Percentiles rank a stretch among this genome's conserved stretches.
phyloP scores from a whole-genome alignment of 1,140 invertebrate genomes.

The Drosophila bipectinata region DNA sequence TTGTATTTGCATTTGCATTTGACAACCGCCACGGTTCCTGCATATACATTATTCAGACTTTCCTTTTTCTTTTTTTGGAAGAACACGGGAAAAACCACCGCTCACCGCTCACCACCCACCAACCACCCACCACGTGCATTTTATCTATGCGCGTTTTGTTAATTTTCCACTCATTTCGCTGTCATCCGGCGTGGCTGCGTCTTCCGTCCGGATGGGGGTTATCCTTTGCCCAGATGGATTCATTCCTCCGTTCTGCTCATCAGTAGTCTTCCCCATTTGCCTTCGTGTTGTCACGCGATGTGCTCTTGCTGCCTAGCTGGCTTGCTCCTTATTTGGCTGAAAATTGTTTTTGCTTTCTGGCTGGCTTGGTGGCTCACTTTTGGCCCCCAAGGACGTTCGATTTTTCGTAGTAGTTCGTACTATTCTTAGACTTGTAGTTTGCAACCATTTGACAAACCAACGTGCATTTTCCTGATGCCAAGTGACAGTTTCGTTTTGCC shows the following conservation, averaged over 20 bases:
- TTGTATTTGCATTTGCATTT: slow-evolving; percentile 78
- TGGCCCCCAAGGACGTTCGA: slow-evolving; percentile 74
- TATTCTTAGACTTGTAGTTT: background rate
- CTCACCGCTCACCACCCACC: background rate
- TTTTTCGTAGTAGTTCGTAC: slow-evolving; percentile 43
- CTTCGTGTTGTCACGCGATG: slow-evolving; percentile 78
- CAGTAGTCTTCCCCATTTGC: slow-evolving; percentile 48
- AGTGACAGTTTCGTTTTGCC: slow-evolving; percentile 63
- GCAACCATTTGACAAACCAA: slow-evolving; percentile 52
- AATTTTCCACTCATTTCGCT: slow-evolving; percentile 78
- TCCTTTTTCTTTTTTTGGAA: background rate
- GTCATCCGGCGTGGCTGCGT: slow-evolving; percentile 50
- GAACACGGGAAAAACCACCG: background rate
- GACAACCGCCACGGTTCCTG: slow-evolving; percentile 42
- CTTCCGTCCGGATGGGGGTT: slow-evolving; percentile 7
- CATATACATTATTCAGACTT: slow-evolving; percentile 17
- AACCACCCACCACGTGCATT: background rate
- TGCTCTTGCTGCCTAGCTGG: slow-evolving; percentile 18
- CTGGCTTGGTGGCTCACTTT: slow-evolving; percentile 60
- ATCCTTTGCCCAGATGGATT: slow-evolving; percentile 37
- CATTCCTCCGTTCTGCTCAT: slow-evolving; percentile 62
- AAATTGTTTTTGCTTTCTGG: slow-evolving; percentile 67
- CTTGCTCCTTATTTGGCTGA: slow-evolving; percentile 59
- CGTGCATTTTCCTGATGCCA: slow-evolving; percentile 58
- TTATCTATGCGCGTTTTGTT: slow-evolving; percentile 68